Percentiles rank a stretch among this genome's conserved stretches.
phyloP scores from a whole-genome alignment of 64 coral and sea anemone genomes.

The Actinia tenebrosa region DNA sequence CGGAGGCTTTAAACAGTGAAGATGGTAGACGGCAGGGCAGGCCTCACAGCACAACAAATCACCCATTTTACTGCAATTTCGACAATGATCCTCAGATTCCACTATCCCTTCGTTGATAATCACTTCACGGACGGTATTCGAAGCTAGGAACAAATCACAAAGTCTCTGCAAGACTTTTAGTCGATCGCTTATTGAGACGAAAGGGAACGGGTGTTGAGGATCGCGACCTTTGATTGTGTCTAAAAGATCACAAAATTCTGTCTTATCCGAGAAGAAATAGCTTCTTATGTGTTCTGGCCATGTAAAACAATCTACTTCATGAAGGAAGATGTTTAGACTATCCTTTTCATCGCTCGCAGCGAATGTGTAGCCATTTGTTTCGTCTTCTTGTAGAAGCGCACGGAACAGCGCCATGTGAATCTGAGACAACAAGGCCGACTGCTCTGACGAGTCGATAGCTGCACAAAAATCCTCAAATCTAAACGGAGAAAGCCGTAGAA shows the following conservation, averaged over 20 bases:
- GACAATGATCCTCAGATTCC: slow-evolving; percentile 95
- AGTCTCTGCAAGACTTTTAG: slow-evolving; percentile 74
- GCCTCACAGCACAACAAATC: slow-evolving; percentile 97
- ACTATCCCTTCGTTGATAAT: slow-evolving; percentile 95
- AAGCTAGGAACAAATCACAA: slow-evolving; percentile 86
- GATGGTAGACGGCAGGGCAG: slow-evolving; percentile 92
- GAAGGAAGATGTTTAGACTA: slow-evolving; percentile 88
- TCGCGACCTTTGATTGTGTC: slow-evolving; percentile 38
- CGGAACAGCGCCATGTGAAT: slow-evolving; percentile 85
- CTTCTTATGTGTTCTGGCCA: slow-evolving; percentile 93
- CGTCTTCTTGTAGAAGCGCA: slow-evolving; percentile 84
- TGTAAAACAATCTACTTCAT: slow-evolving; percentile 82
- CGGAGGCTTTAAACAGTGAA: slow-evolving; percentile 97
- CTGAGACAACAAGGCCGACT: slow-evolving; percentile 85
- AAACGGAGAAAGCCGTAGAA: slow-evolving; percentile 80
- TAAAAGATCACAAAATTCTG: slow-evolving; percentile 71
- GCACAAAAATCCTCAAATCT: slow-evolving; percentile 94
- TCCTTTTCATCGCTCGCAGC: slow-evolving; percentile 95
- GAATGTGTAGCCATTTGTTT: slow-evolving; percentile 89
- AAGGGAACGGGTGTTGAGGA: slow-evolving; percentile 73
- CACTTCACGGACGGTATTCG: slow-evolving; percentile 90
- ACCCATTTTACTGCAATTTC: slow-evolving; percentile 97
- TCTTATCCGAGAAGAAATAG: slow-evolving; percentile 84
- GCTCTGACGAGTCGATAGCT: slow-evolving; percentile 61
- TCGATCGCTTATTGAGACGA: slow-evolving; percentile 67